phyloP scores from a whole-genome alignment of 2,113 vertebrate species.

The Lanius collurio region DNA sequence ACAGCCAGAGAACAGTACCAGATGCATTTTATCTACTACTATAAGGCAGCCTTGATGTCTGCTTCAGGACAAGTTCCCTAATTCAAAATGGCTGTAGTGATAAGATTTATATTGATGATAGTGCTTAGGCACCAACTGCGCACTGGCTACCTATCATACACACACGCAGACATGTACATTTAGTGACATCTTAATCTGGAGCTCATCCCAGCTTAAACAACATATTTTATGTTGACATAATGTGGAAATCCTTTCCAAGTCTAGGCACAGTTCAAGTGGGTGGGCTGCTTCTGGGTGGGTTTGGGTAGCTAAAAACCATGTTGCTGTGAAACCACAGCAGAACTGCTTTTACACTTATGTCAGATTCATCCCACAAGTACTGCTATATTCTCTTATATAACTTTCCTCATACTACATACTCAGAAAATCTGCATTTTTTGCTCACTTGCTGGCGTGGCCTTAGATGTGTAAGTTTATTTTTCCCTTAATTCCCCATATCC shows the following conservation, averaged over 20 bases:
- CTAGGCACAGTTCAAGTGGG: not conserved
- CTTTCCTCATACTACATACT: not conserved
- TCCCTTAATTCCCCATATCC: not conserved
- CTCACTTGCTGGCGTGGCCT: not conserved
- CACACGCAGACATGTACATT: not conserved
- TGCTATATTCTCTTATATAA: not conserved
- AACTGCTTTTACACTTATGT: slow-evolving; percentile 3
- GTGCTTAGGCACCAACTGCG: not conserved
- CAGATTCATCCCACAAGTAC: not conserved
- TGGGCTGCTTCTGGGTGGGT: not conserved
- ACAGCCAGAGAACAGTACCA: not conserved
- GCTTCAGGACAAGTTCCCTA: not conserved
- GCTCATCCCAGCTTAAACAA: not conserved
- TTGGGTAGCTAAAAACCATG: not conserved
- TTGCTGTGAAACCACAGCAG: not conserved
- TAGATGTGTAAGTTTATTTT: not conserved
- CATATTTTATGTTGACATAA: not conserved
- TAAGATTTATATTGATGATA: not conserved
- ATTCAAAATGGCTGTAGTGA: not conserved
- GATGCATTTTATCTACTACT: not conserved
- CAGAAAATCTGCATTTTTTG: not conserved
- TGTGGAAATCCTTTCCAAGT: slow-evolving; percentile 1
- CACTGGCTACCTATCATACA: not conserved
- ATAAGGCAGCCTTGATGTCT: not conserved
- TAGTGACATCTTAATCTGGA: not conserved